These are phyloP conservation scores for Ornithoptera alexandrae DNA, from an alignment of 2,888 invertebrate species.

Conservation along the genomic window DNA sequence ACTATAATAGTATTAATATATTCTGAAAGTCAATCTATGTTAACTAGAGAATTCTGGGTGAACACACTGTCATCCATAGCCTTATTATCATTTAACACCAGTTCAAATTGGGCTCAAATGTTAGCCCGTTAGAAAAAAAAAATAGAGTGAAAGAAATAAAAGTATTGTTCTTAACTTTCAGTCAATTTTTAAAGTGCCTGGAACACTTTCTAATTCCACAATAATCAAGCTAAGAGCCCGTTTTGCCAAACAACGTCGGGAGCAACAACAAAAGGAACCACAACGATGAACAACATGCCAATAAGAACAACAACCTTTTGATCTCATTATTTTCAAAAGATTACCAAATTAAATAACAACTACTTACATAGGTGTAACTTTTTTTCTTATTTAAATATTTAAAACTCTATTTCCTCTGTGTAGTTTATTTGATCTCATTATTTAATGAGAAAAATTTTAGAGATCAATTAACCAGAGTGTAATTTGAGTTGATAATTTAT, in stretches of 20 bases:
- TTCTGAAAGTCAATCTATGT: no score
- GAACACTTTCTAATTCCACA: slow-evolving; percentile 84
- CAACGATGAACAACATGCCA: slow-evolving; percentile 51
- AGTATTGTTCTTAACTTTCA: slow-evolving; percentile 54
- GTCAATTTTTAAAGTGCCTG: slow-evolving; percentile 91
- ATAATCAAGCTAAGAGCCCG: slow-evolving; percentile 82
- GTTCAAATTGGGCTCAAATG: no score
- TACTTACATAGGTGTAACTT: slow-evolving; percentile 26
- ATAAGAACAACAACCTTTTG: slow-evolving; percentile 42
- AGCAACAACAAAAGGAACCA: slow-evolving; percentile 71
- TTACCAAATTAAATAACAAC: slow-evolving; percentile 39
- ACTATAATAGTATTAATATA: no score
- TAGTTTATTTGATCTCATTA: slow-evolving; percentile 2
- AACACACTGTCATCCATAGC: no score
- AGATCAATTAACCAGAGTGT: not conserved
- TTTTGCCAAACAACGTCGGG: slow-evolving; percentile 75
- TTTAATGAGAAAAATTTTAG: not conserved
- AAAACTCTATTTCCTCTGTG: not conserved
- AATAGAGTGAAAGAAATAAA: not conserved
- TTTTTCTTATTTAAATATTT: slow-evolving; percentile 11
- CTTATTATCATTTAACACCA: no score
- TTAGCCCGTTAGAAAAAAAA: no score
- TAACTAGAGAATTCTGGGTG: no score
- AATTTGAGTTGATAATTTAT: not conserved
- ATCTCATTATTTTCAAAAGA: slow-evolving; percentile 56